Base-by-base conservation (phyloP, 2,797 vertebrate genomes). In the Anas bahamensis region DNA sequence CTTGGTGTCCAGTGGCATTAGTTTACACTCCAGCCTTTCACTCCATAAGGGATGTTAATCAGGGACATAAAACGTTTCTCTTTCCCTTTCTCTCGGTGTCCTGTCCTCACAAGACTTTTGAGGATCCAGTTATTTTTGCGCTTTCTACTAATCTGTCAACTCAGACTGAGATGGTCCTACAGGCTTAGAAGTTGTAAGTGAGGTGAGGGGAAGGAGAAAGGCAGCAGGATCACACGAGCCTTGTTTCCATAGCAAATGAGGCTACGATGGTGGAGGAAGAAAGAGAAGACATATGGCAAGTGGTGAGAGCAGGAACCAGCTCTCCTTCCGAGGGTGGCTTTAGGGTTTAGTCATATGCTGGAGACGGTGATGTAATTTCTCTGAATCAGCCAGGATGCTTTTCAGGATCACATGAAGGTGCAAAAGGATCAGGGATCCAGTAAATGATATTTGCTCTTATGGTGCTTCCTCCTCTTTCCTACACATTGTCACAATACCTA, bases 241-340 rank as follows among this genome's bases (percentile, higher is more conserved):
- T 81, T 90, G 95, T 95, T 94, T 93, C 95, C 89, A 94, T 92
- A 96, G 95, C 83, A 93, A 96, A 86, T 17, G 95, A 90, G 76
- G 42, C 82, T 92, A 72, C 73, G 88, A 70, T 86, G 48, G 85
- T 94, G 89, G 93, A 84, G 87, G 80, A 79, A 89, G 86, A 88
- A 82, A 79, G 77, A 78, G 80, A 80, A 93, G 80, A 56, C 94
- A 91, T 78, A 92, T 91, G 95, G 93, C 91, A 92, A 81, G 76
- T 70, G 79, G 50, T 90, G 92, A 88, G 35, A 81, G 94, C 73
- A 81, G 91, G 93, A 94, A 73, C 52, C 76, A 90, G 79, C 76
- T 68, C 70, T 80, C 65, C 53, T 63, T 86, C 83, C 46, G 79
- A 85, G 66, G 57, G 75, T 88, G 88, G 84, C 72, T 92, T 82